Evolutionary conservation across 2,113 vertebrate species (phyloP).

Genomic region (Oryzias woworae): DNA sequence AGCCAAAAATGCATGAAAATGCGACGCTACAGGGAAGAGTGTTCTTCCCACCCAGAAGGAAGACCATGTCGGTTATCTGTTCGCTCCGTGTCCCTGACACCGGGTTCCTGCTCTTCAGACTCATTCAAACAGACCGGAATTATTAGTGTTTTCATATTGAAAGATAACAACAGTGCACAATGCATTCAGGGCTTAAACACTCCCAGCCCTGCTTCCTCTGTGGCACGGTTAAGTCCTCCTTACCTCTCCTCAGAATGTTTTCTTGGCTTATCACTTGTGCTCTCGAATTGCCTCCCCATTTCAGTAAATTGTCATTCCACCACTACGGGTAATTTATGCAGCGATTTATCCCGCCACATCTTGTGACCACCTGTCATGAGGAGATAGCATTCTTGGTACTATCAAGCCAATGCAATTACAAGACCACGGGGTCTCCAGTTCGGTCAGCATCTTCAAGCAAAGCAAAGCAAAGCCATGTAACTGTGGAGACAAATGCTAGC

Average conservation of each 20-base stretch:
- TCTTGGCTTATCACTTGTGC: conserved; percentile 48
- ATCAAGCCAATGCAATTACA: conserved; percentile 62
- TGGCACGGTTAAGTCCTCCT: conserved; percentile 34
- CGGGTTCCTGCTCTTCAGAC: conserved; percentile 57
- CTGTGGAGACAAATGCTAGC: conserved; percentile 25
- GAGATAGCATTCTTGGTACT: conserved; percentile 56
- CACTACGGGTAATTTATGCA: conserved; percentile 53
- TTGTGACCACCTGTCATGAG: conserved; percentile 65
- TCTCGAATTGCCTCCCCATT: conserved; percentile 23
- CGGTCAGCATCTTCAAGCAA: conserved; percentile 52
- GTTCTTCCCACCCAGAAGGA: conserved; percentile 46
- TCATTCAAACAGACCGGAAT: conserved; percentile 55
- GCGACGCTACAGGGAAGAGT: conserved; percentile 25
- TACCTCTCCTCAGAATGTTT: conserved; percentile 36
- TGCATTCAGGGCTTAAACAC: conserved; percentile 40
- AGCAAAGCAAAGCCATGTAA: conserved; percentile 35
- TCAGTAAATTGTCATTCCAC: conserved; percentile 38
- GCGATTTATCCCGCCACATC: conserved; percentile 61
- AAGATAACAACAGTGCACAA: conserved; percentile 60
- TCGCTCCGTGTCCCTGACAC: conserved; percentile 35
- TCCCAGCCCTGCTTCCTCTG: conserved; percentile 20
- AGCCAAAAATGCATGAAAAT: conserved; percentile 71
- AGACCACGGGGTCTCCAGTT: conserved; percentile 46
- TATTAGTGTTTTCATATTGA: conserved; percentile 57
- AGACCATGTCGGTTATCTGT: conserved; percentile 49